Base-by-base conservation (phyloP, 2,888 invertebrate genomes). In the Idaea straminata region DNA sequence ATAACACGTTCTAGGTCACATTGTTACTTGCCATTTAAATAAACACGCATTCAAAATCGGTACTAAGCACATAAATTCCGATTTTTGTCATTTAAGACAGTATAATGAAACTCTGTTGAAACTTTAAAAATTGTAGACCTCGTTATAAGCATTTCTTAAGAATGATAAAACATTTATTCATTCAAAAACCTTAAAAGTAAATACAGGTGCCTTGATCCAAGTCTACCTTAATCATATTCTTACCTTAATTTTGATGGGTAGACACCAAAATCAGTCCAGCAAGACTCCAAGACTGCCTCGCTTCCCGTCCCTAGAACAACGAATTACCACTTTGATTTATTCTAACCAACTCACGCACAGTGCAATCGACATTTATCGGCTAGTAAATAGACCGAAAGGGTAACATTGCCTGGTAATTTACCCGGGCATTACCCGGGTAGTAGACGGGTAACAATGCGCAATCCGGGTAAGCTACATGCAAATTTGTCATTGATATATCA, bases 311-410 rank as follows among this genome's bases (percentile, higher is more conserved):
- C 59, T 59, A 25, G 13, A 15, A 34, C 15, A 34, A 13, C 59
- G 34, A 34, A 16, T 25, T 59, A 59, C 59, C 66, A 61, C 16
- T 69, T 69, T 69, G 68, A 69, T 69, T 69, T 69, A 69, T 57
- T 63, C 15, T 63, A 58, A 25, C 61, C 59, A 34, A 61, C 60
- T 62, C 66, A 64, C 68, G 64, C 66, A 66, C 64, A 63, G 62
- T 66, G 34, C 59, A 59, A 63, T 63, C 66, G 61, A 62, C 68
- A 63, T 69, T 68, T 66, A 62, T 68, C 66, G 35, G 59, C 61
- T 57, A 57, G 64, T 47, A 64, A 69, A 69, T 69, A 69, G 66
- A 66, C 68, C 68, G 68, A 61, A 63, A 59, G 64, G 66, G 62
- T 63, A 62, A 65, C 60, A 67, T 47, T 61, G 34, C 58, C 64